phyloP scores from a whole-genome alignment of 2,888 invertebrate species.

The Lepidonotus clava region DNA sequence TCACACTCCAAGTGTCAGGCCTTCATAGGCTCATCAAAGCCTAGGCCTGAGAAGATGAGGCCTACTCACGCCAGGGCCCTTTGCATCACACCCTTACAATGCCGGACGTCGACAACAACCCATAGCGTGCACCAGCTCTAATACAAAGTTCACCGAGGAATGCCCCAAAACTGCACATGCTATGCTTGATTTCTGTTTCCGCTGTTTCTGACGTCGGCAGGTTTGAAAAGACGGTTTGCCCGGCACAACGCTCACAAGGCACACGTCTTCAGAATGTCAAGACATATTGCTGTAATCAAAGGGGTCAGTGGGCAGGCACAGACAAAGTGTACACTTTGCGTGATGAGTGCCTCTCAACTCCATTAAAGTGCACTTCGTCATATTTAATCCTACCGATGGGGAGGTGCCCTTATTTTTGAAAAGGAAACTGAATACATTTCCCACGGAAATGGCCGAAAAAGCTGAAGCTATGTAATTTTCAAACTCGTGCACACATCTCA shows the following conservation, averaged over 20 bases:
- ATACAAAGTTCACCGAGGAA: neutral
- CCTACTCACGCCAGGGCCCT: neutral
- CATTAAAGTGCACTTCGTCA: neutral
- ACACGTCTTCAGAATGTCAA: neutral
- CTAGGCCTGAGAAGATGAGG: neutral
- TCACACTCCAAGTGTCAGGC: too few species aligned
- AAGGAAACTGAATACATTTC: too few species aligned
- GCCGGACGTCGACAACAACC: neutral
- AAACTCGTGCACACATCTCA: too few species aligned
- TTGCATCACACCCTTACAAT: slow-evolving; percentile 7
- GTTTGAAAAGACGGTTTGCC: neutral
- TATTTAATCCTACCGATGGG: too few species aligned
- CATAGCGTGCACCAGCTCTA: neutral
- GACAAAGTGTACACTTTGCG: neutral
- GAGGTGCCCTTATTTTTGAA: too few species aligned
- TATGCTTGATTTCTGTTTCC: neutral
- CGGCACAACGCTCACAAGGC: neutral
- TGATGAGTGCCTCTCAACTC: neutral
- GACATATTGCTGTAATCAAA: neutral
- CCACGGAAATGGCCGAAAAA: too few species aligned
- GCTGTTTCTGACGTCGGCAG: neutral
- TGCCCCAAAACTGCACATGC: neutral
- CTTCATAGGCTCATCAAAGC: neutral
- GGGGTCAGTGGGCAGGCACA: neutral
- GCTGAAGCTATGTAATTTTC: too few species aligned